A percentile compares a stretch with the other conserved stretches of the same genome.
phyloP scores from a whole-genome alignment of 2,888 invertebrate genomes.

The Phortica okadai region DNA sequence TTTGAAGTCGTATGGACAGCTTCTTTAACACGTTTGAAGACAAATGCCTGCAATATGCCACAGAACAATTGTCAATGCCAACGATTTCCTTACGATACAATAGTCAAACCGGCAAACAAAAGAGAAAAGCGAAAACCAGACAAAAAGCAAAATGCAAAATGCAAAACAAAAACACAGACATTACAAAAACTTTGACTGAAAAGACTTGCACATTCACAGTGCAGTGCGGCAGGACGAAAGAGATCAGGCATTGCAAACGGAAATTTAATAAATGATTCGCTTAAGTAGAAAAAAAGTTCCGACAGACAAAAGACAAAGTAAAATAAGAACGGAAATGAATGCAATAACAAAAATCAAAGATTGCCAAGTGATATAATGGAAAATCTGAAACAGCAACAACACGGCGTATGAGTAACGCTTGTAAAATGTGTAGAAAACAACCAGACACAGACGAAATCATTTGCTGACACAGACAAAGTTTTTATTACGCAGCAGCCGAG shows the following conservation, averaged over 20 bases:
- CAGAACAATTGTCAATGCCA: background rate
- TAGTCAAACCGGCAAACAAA: background rate
- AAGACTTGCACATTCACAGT: background rate
- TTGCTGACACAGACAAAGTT: conserved; percentile 64
- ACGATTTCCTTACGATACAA: background rate
- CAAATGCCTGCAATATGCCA: background rate
- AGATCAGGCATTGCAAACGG: background rate
- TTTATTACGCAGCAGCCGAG: conserved; percentile 59
- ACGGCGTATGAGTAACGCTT: conserved; percentile 2
- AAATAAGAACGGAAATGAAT: background rate
- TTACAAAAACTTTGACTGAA: background rate
- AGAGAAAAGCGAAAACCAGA: background rate
- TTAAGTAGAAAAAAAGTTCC: background rate
- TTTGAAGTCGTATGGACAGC: background rate
- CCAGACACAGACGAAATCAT: background rate
- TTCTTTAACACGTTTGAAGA: background rate
- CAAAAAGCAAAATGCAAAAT: background rate
- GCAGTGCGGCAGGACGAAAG: background rate
- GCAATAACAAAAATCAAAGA: background rate
- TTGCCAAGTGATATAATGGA: background rate
- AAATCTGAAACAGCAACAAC: background rate
- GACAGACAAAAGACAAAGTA: background rate
- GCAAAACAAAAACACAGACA: background rate
- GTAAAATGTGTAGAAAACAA: background rate
- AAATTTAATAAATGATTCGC: conserved; percentile 14